phyloP scores from a whole-genome alignment of 2,113 vertebrate species.

The Aldabrachelys gigantea region DNA sequence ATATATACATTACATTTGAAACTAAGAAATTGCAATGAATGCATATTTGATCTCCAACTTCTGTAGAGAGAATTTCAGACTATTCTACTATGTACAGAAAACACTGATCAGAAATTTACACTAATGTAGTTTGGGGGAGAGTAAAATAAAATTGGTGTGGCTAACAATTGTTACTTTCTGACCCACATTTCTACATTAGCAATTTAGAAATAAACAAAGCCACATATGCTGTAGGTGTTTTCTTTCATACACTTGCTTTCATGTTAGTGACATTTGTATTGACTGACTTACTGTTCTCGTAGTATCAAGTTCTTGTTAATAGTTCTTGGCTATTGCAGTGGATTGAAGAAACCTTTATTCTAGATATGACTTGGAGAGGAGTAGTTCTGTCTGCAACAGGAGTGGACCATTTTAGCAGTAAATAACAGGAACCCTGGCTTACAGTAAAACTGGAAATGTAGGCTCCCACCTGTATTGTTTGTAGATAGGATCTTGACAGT shows the following conservation, averaged over 20 bases:
- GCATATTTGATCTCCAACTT: accelerated
- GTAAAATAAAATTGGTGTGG: not conserved
- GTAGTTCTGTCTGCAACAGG: not conserved
- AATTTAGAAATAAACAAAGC: not conserved
- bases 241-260: not conserved
- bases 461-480: not conserved
- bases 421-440: not conserved
- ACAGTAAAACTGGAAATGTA: not conserved
- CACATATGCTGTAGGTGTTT: not conserved
- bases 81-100: not conserved
- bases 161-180: not conserved
- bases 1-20: no score
- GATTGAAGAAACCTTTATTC: not conserved
- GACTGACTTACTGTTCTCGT: not conserved
- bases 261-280: not conserved
- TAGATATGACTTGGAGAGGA: not conserved
- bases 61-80: not conserved
- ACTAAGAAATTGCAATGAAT: not conserved
- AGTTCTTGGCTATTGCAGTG: not conserved
- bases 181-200: not conserved
- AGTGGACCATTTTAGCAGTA: not conserved
- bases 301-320: not conserved
- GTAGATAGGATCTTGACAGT: not conserved
- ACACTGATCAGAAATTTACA: not conserved
- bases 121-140: accelerated